A percentile compares a stretch with the other conserved stretches of the same genome.
Conservation (phyloP, 1,140 invertebrate species). For the Drosophila insularis region DNA sequence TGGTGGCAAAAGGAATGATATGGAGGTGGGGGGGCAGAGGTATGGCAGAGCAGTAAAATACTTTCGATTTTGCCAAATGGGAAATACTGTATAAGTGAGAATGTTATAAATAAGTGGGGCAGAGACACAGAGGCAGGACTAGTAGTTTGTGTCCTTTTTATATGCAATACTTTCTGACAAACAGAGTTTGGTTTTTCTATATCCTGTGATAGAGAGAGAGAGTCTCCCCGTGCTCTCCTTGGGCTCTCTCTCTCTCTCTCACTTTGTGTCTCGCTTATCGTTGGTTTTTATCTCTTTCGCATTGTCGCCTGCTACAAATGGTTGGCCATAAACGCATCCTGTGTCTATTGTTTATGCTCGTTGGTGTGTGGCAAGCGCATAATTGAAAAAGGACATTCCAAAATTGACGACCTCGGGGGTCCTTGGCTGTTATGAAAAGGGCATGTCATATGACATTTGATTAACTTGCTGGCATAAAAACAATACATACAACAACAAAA, state of each 20-base stretch:
- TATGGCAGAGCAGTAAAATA: conserved; percentile 4
- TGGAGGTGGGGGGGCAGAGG: not conserved
- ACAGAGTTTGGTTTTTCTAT: conserved; percentile 61
- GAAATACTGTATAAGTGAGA: conserved; percentile 62
- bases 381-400: conserved; percentile 78
- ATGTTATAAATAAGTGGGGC: conserved; percentile 77
- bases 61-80: conserved; percentile 25
- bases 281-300: conserved; percentile 51
- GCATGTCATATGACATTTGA: conserved; percentile 55
- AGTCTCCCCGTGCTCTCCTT: not conserved
- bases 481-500: conserved; percentile 32
- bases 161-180: conserved; percentile 69
- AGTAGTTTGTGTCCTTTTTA: conserved; percentile 53
- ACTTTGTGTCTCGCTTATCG: not conserved
- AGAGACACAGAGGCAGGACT: conserved; percentile 28
- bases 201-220: conserved; percentile 11
- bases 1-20: not conserved
- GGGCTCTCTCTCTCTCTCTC: too few relatives aligned
- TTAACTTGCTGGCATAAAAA: conserved; percentile 56
- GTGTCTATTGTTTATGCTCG: conserved; percentile 78
- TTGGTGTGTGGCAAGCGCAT: conserved; percentile 74
- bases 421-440: conserved; percentile 49
- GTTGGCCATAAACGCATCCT: conserved; percentile 77
- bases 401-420: conserved; percentile 59
- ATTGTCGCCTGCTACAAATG: conserved; percentile 69